These are phyloP conservation scores for Arenaria interpres DNA, from an alignment of 2,113 vertebrate species.

Conservation along the genomic window DNA sequence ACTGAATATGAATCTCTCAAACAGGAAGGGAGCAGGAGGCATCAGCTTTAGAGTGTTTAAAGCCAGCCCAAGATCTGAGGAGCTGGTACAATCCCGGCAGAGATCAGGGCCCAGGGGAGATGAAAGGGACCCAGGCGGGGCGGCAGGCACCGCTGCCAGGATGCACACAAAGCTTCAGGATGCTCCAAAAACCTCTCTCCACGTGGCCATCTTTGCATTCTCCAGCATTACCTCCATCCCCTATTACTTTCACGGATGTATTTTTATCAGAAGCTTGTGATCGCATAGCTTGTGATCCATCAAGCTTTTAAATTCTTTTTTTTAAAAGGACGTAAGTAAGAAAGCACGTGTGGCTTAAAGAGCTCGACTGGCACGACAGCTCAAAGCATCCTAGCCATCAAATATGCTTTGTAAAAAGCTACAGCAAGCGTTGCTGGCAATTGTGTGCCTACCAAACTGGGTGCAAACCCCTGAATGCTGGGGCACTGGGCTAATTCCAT, in stretches of 20 bases:
- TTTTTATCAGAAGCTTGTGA: background rate
- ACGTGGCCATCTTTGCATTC: background rate
- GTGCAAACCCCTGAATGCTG: background rate
- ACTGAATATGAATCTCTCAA: background rate
- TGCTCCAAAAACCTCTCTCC: background rate
- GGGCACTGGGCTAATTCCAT: background rate
- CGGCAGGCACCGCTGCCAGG: fast-evolving
- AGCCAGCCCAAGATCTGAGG: background rate
- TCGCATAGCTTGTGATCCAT: background rate
- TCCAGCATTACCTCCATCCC: background rate
- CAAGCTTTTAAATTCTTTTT: background rate
- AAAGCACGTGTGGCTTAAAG: background rate
- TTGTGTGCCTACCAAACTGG: background rate
- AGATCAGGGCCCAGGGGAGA: background rate
- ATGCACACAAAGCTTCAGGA: background rate
- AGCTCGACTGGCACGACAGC: background rate
- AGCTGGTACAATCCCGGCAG: fast-evolving
- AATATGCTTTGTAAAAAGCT: background rate
- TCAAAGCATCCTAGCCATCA: background rate
- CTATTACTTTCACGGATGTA: background rate
- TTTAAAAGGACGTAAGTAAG: background rate
- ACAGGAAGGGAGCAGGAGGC: background rate
- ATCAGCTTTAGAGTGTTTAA: background rate
- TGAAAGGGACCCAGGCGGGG: background rate
- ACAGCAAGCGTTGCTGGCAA: background rate